Evolutionary conservation across 1,140 invertebrate genomes (phyloP), one percentile per base, ranked within the genome.

Genomic region (Vanessa atalanta): DNA sequence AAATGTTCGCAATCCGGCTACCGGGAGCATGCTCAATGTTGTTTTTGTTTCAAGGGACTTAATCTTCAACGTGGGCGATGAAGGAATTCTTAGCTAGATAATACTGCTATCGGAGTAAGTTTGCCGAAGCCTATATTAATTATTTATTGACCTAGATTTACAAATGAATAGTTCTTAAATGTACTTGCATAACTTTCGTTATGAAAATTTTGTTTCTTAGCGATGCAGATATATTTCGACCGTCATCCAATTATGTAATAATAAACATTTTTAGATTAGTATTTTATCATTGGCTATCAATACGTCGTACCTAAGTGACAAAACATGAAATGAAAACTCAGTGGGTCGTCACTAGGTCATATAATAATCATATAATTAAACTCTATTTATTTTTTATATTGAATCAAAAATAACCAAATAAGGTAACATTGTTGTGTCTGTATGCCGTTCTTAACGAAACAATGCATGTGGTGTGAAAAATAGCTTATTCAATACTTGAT

Each of bases 401-500:
- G 53, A 23, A 51, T 57, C 53, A 26, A 31, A 26, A 60, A 60
- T 20, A n/a, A 20, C 48, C 43, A 51, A 37, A 53, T 48, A 50
- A 61, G 20, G 9, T 37, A 31, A 15, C 16, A 61, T 61, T 50
- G 55, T 70, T 70, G 47, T 47, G 23, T 57, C 47, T 16, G 50
- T 72, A 57, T 37, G 7, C 48, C 55, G 51, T 73, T 69, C 68
- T 65, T 78, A 64, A 65, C 50, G 65, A 72, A 71, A 79, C 78
- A 80, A 76, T 82, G 70, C 74, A 74, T 75, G 78, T 76, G 78
- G 77, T 79, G 68, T 81, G 81, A 85, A 84, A 31, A 86, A 82
- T 80, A 83, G 80, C 83, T 88, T 87, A 88, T 88, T 87, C 85
- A 90, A 86, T 86, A 86, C 80, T 86, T 90, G 86, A 92, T 90